These are phyloP conservation scores for Rhegmatorhina hoffmannsi DNA, from an alignment of 2,113 vertebrate genomes.

Conservation along the genomic window DNA sequence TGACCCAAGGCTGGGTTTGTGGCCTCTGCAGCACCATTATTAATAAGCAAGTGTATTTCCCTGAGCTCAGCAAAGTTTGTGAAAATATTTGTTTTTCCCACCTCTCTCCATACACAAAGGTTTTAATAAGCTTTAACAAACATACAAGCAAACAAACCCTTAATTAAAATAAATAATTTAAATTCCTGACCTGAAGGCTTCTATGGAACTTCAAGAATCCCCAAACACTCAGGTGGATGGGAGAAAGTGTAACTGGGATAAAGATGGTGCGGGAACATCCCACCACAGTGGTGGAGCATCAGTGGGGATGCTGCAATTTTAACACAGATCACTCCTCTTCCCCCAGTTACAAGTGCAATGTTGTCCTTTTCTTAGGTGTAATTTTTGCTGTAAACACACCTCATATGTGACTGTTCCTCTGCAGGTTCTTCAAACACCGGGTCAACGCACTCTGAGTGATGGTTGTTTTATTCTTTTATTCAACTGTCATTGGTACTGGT, in stretches of 20 bases:
- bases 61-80: neutral
- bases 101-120: neutral
- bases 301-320: neutral
- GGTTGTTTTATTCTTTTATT: constrained; percentile 59
- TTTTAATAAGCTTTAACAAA: constrained; percentile 46
- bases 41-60: neutral
- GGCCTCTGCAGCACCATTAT: neutral
- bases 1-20: neutral
- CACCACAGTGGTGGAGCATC: neutral
- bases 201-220: neutral
- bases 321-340: neutral
- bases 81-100: neutral
- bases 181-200: constrained; percentile 26
- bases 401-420: neutral
- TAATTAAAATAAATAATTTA: neutral
- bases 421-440: neutral
- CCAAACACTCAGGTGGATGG: neutral
- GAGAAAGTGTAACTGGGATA: neutral
- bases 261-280: neutral
- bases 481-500: constrained; percentile 49
- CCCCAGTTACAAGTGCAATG: neutral
- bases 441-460: neutral
- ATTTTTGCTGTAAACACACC: neutral
- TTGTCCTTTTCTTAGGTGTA: neutral
- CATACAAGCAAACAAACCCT: constrained; percentile 11